Evolutionary conservation across 2,113 vertebrate genomes (phyloP), one percentile per base, ranked within the genome.

Genomic region (Ploceus nigricollis): DNA sequence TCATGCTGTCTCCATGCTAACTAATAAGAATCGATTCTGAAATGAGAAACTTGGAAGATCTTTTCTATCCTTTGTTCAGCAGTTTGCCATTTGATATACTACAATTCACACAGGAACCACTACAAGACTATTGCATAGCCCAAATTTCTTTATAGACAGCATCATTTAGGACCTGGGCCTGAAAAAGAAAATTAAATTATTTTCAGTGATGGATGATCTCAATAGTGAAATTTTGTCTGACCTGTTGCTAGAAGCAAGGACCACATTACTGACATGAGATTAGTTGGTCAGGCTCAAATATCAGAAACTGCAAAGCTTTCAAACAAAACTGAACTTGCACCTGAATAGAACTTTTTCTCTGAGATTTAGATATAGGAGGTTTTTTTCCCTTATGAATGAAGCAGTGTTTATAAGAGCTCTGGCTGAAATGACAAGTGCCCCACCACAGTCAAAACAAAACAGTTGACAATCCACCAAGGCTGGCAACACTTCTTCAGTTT

Each of bases 201-300:
- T 96, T 92, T 78, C 71, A 93, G 12, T 78, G 87, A 94, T 60
- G 70, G 65, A 87, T 89, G 78, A 91, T 87, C 54, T 91, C 69
- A 90, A 79, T 6, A 95, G 78, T 1, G 1, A 93, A 93, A 87
- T 94, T 87, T 45, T 7, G 3, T 65, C 58, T 88, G 87, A 93
- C 31, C 61, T 76, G 65, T 82, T 80, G 45, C 63, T 76, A 58
- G 75, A 85, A 88, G 65, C 30, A 88, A 81, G 77, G 28, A 92
- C 47, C 57, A 50, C 47, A 79, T 76, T 89, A 77, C 70, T 65
- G 66, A 69, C 28, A 93, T 1, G 2, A 76, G 37, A 28, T 18
- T 93, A 81, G 45, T 15, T 91, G 40, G 58, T 80, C 93, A 93
- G 57, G 45, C 56, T 90, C 81, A 93, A 91, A 79, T 61, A 87